Percentiles rank a stretch among this genome's conserved stretches.
phyloP scores from a whole-genome alignment of 2,888 invertebrate species.

The Phyto melanocephala region DNA sequence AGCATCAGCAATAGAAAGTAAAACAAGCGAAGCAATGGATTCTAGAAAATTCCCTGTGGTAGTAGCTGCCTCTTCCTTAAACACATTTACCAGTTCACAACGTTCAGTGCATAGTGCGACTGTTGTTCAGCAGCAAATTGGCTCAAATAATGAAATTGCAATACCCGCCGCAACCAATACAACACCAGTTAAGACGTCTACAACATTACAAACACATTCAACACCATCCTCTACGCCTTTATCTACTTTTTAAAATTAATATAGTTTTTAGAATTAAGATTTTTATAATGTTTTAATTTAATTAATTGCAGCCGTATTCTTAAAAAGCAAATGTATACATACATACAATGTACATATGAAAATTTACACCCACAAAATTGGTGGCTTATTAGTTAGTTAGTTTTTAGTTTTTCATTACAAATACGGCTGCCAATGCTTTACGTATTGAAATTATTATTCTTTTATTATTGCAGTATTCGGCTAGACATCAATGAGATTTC shows the following conservation, averaged over 20 bases:
- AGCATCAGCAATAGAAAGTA: constrained; percentile 28
- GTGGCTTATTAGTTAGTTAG: not conserved
- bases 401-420: not conserved
- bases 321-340: not conserved
- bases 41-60: not conserved
- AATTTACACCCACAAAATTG: not conserved
- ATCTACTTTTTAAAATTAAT: constrained; percentile 22
- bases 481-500: not conserved
- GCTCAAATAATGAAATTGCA: constrained; percentile 19
- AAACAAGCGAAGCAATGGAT: constrained; percentile 45
- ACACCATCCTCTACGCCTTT: constrained; percentile 22
- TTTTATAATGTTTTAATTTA: constrained; percentile 32
- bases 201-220: constrained; percentile 19
- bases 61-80: constrained; percentile 21
- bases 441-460: not conserved
- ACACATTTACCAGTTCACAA: constrained; percentile 25
- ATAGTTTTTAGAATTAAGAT: not conserved
- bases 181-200: constrained; percentile 19
- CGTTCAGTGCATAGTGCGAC: not conserved
- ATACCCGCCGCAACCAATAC: constrained; percentile 6
- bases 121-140: constrained; percentile 7
- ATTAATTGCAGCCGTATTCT: not conserved
- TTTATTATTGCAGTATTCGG: not conserved
- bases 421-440: not conserved
- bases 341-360: too few species aligned